Conservation (phyloP, 2,113 vertebrate species). For the Mastomys coucha region DNA sequence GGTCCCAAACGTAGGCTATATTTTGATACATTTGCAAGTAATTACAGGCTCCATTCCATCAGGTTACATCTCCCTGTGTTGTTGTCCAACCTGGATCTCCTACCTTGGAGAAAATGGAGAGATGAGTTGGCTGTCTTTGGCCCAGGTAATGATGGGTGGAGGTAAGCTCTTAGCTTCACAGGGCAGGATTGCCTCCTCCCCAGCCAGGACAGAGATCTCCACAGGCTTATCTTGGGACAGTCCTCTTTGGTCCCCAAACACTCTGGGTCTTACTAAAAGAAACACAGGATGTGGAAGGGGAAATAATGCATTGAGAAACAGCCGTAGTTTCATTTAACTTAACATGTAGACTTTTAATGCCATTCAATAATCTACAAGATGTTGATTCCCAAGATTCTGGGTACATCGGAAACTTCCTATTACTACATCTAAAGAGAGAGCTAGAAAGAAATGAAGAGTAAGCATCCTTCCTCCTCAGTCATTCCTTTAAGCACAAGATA, state of each 20-base stretch:
- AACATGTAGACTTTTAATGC: neutral
- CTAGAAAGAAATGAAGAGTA: neutral
- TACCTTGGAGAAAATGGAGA: slow-evolving; percentile 97
- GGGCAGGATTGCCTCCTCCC: slow-evolving; percentile 92
- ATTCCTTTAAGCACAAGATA: neutral
- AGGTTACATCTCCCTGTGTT: neutral
- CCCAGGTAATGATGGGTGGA: slow-evolving; percentile 95
- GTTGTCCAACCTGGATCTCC: neutral
- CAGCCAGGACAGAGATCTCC: slow-evolving; percentile 91
- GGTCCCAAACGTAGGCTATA: neutral
- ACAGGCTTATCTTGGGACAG: slow-evolving; percentile 80
- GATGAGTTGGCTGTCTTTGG: slow-evolving; percentile 94
- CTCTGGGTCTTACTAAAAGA: slow-evolving; percentile 93
- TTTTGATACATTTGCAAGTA: slow-evolving; percentile 7
- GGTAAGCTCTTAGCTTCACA: slow-evolving; percentile 96
- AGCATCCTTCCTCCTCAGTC: neutral
- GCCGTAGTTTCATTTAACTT: slow-evolving; percentile 8
- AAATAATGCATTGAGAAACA: neutral
- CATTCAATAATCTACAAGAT: neutral
- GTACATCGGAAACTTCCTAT: neutral
- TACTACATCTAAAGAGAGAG: neutral
- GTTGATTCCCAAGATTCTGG: neutral
- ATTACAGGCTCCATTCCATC: neutral
- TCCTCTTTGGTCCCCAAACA: slow-evolving; percentile 84
- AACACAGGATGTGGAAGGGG: slow-evolving; percentile 36